These are phyloP conservation scores for Spongilla lacustris DNA, from an alignment of 37 sponge, comb jelly and placozoan genomes.

Conservation along the genomic window DNA sequence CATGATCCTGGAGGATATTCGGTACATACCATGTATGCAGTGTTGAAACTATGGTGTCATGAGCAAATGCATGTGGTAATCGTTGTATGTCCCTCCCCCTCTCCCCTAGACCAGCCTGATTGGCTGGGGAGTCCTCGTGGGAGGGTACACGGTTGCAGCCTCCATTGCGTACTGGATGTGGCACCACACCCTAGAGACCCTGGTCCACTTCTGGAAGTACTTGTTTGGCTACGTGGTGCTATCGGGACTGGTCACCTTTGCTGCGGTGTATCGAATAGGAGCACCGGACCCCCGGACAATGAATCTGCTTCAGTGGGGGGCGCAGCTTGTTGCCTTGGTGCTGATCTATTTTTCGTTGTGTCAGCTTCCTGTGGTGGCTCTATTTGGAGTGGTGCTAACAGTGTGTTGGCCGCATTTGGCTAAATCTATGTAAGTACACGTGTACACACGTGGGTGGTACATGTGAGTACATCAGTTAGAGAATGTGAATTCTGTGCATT, in stretches of 20 bases:
- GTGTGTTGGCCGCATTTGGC: conserved; percentile 7
- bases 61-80: no score
- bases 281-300: conserved; percentile 40
- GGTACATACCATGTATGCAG: no score
- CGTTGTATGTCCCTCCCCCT: not conserved
- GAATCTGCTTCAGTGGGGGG: conserved; percentile 65
- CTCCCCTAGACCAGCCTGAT: conserved; percentile 27
- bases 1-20: no score
- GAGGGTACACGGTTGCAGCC: conserved; percentile 47
- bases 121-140: conserved; percentile 44
- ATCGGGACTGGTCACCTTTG: conserved; percentile 71
- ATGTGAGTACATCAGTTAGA: no score
- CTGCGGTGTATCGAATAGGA: conserved; percentile 56
- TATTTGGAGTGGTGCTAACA: conserved; percentile 2
- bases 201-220: conserved; percentile 41
- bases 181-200: conserved; percentile 21
- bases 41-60: no score
- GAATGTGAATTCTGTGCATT: no score
- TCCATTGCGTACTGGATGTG: conserved; percentile 46
- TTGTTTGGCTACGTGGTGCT: conserved; percentile 37
- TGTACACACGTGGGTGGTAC: no score
- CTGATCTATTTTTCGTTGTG: conserved; percentile 30
- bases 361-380: conserved; percentile 13
- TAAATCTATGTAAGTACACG: not conserved
- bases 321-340: conserved; percentile 50